Evolutionary conservation across 2,797 vertebrate genomes (phyloP).

Genomic region (Bradypodion pumilum): DNA sequence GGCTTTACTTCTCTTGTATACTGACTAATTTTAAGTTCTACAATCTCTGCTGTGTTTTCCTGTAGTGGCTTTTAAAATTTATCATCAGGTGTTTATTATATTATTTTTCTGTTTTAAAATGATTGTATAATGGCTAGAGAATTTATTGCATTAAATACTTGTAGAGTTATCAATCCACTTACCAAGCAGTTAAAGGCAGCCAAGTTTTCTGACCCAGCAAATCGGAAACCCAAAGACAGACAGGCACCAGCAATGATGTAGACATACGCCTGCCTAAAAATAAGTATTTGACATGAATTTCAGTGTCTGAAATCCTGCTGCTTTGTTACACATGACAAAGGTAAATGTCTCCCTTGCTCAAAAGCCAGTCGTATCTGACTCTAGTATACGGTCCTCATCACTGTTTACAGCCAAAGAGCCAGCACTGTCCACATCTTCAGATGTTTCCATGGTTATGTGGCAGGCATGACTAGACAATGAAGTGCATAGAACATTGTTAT

Average conservation of each 20-base stretch:
- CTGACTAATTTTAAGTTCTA: not conserved
- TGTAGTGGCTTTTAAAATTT: not conserved
- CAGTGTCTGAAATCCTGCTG: too few relatives aligned
- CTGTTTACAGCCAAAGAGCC: too few relatives aligned
- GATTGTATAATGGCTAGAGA: not conserved
- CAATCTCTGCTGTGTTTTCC: not conserved
- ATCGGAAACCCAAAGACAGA: constrained; percentile 93
- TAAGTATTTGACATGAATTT: constrained; percentile 50
- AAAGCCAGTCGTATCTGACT: too few relatives aligned
- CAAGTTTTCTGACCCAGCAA: constrained; percentile 94
- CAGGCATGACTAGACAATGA: too few relatives aligned
- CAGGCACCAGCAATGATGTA: constrained; percentile 97
- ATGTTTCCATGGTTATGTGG: too few relatives aligned
- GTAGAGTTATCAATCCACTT: constrained; percentile 44
- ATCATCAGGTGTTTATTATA: too few relatives aligned
- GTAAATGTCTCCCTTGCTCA: too few relatives aligned
- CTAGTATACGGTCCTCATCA: too few relatives aligned
- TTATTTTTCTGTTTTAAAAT: not conserved
- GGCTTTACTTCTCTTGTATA: not conserved
- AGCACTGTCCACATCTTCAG: too few relatives aligned
- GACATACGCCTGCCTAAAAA: constrained; percentile 91
- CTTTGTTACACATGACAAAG: too few relatives aligned
- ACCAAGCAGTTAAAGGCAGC: constrained; percentile 97
- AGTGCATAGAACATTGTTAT: too few relatives aligned
- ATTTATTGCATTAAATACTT: not conserved